phyloP scores from a whole-genome alignment of 2,797 vertebrate genomes.

The Rhynchotus rufescens region DNA sequence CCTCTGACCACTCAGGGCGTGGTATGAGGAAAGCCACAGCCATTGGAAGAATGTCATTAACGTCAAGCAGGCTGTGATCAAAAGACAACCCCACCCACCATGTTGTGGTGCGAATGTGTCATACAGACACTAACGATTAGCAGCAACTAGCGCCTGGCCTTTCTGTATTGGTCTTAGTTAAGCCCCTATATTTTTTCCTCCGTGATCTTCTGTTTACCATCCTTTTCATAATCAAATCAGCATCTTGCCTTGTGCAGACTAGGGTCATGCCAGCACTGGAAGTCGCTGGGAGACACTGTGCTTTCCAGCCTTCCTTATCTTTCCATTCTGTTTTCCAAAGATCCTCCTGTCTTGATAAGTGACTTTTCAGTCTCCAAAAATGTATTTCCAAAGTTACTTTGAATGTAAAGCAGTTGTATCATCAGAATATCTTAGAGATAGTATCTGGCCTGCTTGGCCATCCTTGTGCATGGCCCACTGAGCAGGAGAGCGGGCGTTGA shows the following conservation, averaged over 20 bases:
- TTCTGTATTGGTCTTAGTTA: not conserved
- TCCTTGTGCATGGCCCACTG: not conserved
- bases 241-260: not conserved
- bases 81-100: not conserved
- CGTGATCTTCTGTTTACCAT: not conserved
- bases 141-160: not conserved
- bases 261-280: not conserved
- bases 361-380: not conserved
- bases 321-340: not conserved
- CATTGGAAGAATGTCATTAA: conserved; percentile 48
- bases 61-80: conserved; percentile 3
- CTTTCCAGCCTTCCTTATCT: not conserved
- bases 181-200: not conserved
- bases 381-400: not conserved
- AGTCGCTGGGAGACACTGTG: not conserved
- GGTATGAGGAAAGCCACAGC: conserved; percentile 42
- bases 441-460: not conserved
- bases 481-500: not conserved
- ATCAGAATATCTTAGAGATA: not conserved
- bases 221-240: not conserved
- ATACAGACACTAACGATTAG: not conserved
- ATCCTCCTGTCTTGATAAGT: not conserved
- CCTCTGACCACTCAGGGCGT: conserved; percentile 17
- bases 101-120: conserved; percentile 37
- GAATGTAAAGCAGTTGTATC: not conserved